Percentiles rank a stretch among this genome's conserved stretches.
Conservation (phyloP, 2,797 vertebrate species). For the Peromyscus nudipes region DNA sequence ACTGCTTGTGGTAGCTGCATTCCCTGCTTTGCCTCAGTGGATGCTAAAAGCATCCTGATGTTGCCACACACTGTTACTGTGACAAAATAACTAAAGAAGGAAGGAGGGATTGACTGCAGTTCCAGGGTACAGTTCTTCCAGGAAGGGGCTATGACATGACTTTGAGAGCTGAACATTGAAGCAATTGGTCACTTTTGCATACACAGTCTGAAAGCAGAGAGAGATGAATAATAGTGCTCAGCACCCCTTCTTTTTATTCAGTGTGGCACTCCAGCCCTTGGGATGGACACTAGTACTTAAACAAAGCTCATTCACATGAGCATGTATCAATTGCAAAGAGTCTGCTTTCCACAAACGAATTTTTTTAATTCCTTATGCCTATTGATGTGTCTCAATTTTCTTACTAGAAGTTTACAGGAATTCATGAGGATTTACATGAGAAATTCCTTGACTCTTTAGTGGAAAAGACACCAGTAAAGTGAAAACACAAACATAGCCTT, state of each 20-base stretch:
- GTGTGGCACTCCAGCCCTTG: not conserved
- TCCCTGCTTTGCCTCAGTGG: not conserved
- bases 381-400: not conserved
- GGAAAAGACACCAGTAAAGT: not conserved
- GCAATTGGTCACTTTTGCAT: not conserved
- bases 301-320: constrained; percentile 54
- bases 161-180: not conserved
- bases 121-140: not conserved
- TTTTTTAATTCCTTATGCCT: constrained; percentile 36
- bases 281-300: constrained; percentile 41
- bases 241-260: not conserved
- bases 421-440: not conserved
- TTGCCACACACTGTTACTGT: not conserved
- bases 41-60: constrained; percentile 3
- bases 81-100: not conserved
- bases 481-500: constrained; percentile 15
- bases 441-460: constrained; percentile 11
- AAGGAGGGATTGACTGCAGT: not conserved
- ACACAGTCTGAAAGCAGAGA: not conserved
- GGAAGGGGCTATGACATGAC: not conserved
- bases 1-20: not conserved
- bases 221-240: not conserved
- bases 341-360: constrained; percentile 20
- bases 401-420: constrained; percentile 33
- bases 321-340: constrained; percentile 58